phyloP scores from a whole-genome alignment of 2,888 invertebrate genomes.

The Spisula subtruncata region DNA sequence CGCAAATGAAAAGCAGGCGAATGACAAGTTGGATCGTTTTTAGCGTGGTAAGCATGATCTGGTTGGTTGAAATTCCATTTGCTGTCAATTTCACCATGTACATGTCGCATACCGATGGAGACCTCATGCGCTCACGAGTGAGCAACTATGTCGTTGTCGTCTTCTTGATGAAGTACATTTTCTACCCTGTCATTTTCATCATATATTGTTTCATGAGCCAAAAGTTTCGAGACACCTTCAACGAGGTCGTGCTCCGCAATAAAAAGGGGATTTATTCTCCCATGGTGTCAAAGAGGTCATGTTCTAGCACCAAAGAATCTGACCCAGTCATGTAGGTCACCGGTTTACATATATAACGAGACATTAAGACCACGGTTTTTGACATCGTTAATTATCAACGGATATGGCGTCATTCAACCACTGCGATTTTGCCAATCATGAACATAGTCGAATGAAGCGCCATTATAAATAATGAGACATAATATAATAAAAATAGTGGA shows the following conservation, averaged over 20 bases:
- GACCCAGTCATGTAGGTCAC: not conserved
- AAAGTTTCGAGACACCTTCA: slow-evolving; percentile 56
- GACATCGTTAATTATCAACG: not conserved
- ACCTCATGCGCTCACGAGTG: slow-evolving; percentile 58
- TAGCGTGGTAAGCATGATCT: slow-evolving; percentile 64
- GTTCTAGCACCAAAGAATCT: not conserved
- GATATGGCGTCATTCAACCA: not conserved
- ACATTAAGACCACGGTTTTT: no score
- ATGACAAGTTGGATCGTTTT: slow-evolving; percentile 61
- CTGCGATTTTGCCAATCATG: not conserved
- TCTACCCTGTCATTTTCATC: slow-evolving; percentile 62
- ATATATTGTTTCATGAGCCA: slow-evolving; percentile 66
- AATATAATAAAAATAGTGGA: no score
- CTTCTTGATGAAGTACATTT: slow-evolving; percentile 62
- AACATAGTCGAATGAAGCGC: no score
- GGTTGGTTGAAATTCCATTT: slow-evolving; percentile 69
- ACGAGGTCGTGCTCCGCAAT: slow-evolving; percentile 40
- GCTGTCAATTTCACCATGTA: slow-evolving; percentile 58
- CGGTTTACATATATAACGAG: no score
- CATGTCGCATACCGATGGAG: slow-evolving; percentile 51
- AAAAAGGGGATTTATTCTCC: not conserved
- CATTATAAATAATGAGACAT: no score
- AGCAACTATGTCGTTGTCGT: slow-evolving; percentile 55
- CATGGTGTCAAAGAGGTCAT: not conserved
- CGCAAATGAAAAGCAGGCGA: not conserved